Conservation (phyloP, 2,888 invertebrate genomes). For the Andrena haemorrhoa region DNA sequence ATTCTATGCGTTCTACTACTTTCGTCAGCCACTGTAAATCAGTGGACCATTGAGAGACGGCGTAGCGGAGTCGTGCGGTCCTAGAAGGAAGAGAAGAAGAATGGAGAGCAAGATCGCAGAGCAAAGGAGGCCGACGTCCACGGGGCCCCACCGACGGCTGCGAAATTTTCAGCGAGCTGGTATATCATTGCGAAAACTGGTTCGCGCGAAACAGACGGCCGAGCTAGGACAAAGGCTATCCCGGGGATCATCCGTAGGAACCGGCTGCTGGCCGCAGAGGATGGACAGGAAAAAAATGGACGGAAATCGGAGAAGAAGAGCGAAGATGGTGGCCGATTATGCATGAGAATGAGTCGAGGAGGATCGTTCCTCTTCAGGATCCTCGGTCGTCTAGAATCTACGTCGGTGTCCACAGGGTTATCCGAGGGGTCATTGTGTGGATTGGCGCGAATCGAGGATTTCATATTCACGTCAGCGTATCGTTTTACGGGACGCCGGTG, state of each 20-base stretch:
- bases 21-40: conserved; percentile 70
- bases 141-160: conserved; percentile 64
- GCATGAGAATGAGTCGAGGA: conserved; percentile 39
- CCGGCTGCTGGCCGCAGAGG: conserved; percentile 51
- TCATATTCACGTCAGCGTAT: conserved; percentile 18
- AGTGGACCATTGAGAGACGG: conserved; percentile 65
- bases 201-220: conserved; percentile 64
- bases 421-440: conserved; percentile 36
- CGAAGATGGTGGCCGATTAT: conserved; percentile 59
- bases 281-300: conserved; percentile 27
- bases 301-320: conserved; percentile 67
- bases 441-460: conserved; percentile 47
- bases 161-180: conserved; percentile 65
- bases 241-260: conserved; percentile 7
- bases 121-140: background rate
- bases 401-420: background rate
- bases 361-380: background rate
- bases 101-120: conserved; percentile 1
- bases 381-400: conserved; percentile 6
- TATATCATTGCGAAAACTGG: conserved; percentile 75
- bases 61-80: background rate
- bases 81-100: background rate
- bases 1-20: no score
- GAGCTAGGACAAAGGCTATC: conserved; percentile 56
- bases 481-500: conserved; percentile 25